Evolutionary conservation across 2,113 vertebrate species (phyloP).

Genomic region (Actenoides hombroni): DNA sequence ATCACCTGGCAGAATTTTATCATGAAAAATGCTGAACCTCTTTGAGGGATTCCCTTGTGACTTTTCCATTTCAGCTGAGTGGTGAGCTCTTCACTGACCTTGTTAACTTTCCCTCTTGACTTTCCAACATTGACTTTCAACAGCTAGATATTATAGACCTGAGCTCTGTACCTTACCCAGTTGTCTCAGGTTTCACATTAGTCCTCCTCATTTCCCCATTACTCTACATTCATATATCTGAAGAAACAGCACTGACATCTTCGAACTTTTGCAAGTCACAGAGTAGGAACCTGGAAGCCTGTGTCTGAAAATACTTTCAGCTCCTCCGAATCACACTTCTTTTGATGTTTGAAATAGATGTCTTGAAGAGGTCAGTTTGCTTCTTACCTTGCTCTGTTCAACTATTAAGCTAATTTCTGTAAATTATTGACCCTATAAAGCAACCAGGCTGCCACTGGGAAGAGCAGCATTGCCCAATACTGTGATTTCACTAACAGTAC

Average conservation of each 20-base stretch:
- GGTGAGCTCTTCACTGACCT: neutral
- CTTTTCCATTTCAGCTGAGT: conserved; percentile 34
- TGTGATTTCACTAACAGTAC: neutral
- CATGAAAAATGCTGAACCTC: neutral
- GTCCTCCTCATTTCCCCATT: neutral
- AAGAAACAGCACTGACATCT: neutral
- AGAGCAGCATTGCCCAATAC: neutral
- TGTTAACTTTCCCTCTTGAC: neutral
- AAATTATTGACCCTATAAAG: conserved; percentile 12
- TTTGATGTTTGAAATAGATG: neutral
- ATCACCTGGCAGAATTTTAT: neutral
- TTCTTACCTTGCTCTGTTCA: conserved; percentile 16
- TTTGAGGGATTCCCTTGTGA: neutral
- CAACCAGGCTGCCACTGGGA: neutral
- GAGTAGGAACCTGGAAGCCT: neutral
- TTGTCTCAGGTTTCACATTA: neutral
- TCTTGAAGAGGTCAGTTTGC: neutral
- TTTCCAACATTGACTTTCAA: neutral
- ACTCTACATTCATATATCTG: neutral
- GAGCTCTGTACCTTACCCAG: neutral
- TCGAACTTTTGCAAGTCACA: neutral
- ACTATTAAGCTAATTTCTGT: neutral
- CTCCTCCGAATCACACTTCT: neutral
- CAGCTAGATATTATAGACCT: neutral
- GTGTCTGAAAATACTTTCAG: neutral